A percentile compares a stretch with the other conserved stretches of the same genome.
phyloP scores from a whole-genome alignment of 2,113 vertebrate species.

The Psilopogon haemacephalus region DNA sequence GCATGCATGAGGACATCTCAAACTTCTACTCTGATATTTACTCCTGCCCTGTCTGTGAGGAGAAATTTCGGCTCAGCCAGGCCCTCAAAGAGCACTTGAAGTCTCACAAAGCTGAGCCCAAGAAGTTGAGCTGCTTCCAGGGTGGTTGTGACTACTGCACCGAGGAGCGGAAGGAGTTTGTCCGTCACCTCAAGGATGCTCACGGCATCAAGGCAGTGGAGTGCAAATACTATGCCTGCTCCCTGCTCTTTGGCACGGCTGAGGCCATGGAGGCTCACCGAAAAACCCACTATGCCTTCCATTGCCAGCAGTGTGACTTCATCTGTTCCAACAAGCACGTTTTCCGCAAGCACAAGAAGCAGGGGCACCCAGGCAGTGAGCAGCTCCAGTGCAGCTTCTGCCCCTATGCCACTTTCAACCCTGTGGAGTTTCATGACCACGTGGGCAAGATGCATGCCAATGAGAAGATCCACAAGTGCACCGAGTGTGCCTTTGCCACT shows the following conservation, averaged over 20 bases:
- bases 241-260: conserved; percentile 77
- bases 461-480: conserved; percentile 92
- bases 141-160: conserved; percentile 78
- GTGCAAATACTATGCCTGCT: conserved; percentile 90
- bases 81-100: conserved; percentile 93
- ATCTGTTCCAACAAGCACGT: conserved; percentile 91
- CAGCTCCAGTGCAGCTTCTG: conserved; percentile 88
- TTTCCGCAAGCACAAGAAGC: conserved; percentile 89
- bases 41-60: conserved; percentile 85
- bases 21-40: conserved; percentile 77
- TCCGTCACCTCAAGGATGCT: conserved; percentile 79
- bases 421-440: conserved; percentile 89
- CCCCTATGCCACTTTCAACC: conserved; percentile 88
- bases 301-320: conserved; percentile 92
- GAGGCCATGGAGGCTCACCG: conserved; percentile 89
- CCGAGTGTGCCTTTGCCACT: conserved; percentile 88
- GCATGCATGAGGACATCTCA: conserved; percentile 83
- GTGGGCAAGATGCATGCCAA: conserved; percentile 90
- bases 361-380: conserved; percentile 85
- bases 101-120: conserved; percentile 78
- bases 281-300: conserved; percentile 91
- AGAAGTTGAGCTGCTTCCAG: conserved; percentile 81
- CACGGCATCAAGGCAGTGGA: conserved; percentile 81
- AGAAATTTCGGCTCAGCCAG: conserved; percentile 87
- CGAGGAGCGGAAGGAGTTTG: conserved; percentile 80